Base-by-base conservation (phyloP, 1,140 invertebrate genomes). In the Lysiphlebus fabarum region DNA sequence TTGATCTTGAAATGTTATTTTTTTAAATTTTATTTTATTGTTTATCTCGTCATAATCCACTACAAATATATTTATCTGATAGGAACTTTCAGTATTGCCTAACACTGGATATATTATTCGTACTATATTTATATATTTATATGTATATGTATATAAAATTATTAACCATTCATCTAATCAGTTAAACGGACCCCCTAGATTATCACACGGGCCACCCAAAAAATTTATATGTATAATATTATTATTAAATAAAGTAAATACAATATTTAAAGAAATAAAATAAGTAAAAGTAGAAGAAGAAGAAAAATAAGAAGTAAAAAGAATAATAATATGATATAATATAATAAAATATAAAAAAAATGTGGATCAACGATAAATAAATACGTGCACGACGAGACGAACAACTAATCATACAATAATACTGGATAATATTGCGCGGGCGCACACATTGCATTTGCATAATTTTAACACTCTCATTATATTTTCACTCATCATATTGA, bases 51-150 rank as follows among this genome's bases (percentile, higher is more conserved):
- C 48, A 53, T 55, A 56, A 56, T 51, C 38, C 58, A 65, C 72
- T 72, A 74, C 67, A 75, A 73, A 51, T 51, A 26, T 77, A 78
- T 70, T 76, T 68, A 77, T 75, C 70, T 75, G 69, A 77, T 79
- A 79, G 77, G 77, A 79, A 79, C 77, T 79, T 79, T 79, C 73
- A 78, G 71, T 78, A 79, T 79, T 77, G 75, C 76, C 72, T 79
- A 79, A 66, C 70, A 75, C 72, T 79, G 74, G 70, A 73, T 73
- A 75, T 75, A 75, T 71, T 73, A 73, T 67, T 71, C 67, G 64
- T 47, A 67, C 66, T 70, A 71, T 73, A n/a, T n/a, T n/a, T n/a
- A n/a, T n/a, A n/a, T n/a, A n/a, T n/a, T n/a, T n/a, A n/a, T n/a
- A n/a, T n/a, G n/a, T n/a, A n/a, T n/a, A n/a, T n/a, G n/a, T n/a